Evolutionary conservation across 1,140 invertebrate species (phyloP).

Genomic region (Drosophila repletoides): DNA sequence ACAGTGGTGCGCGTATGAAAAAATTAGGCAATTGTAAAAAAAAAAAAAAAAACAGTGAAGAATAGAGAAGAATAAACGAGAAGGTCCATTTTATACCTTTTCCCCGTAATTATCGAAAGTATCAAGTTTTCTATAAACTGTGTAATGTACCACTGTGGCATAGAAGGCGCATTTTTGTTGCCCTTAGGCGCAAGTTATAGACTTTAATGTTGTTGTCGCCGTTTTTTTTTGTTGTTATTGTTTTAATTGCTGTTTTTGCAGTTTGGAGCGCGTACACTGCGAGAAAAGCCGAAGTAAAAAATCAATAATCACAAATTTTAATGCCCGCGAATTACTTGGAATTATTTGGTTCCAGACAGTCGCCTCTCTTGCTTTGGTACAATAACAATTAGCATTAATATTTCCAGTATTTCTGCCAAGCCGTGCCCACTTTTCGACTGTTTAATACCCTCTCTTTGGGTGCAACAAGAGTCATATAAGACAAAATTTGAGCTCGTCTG

Average conservation of each 20-base stretch:
- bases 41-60: too few species aligned
- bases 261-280: conserved; percentile 23
- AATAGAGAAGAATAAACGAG: too few species aligned
- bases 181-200: conserved; percentile 16
- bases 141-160: background rate
- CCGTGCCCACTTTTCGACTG: too few species aligned
- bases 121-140: background rate
- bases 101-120: too few species aligned
- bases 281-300: conserved; percentile 52
- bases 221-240: conserved; percentile 24
- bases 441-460: conserved; percentile 10
- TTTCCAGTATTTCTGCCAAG: background rate
- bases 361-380: conserved; percentile 19
- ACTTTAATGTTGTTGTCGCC: conserved; percentile 5
- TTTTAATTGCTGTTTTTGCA: conserved; percentile 24
- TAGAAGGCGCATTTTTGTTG: conserved; percentile 18
- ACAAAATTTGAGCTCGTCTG: too few species aligned
- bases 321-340: conserved; percentile 62
- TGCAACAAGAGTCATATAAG: too few species aligned
- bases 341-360: background rate
- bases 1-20: conserved; percentile 34
- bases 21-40: too few species aligned
- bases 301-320: conserved; percentile 77
- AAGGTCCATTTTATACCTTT: too few species aligned
- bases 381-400: conserved; percentile 68